phyloP scores from a whole-genome alignment of 2,797 vertebrate genomes.

The Discoglossus pictus region DNA sequence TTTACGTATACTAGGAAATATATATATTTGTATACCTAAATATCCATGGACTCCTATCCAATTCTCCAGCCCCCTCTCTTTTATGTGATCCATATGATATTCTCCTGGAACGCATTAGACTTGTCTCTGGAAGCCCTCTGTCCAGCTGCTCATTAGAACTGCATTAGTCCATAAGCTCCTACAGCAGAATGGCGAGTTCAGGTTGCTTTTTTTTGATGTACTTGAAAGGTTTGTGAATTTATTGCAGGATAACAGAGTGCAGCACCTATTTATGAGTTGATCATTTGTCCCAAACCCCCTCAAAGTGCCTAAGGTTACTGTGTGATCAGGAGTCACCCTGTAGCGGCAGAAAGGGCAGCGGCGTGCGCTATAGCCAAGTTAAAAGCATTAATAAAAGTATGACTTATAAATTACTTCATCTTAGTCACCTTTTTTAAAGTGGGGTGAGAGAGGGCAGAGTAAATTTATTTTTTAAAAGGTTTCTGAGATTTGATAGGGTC shows the following conservation, averaged over 20 bases:
- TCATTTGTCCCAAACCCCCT: slow-evolving; percentile 74
- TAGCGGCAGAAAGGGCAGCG: slow-evolving; percentile 70
- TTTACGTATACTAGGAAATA: slow-evolving; percentile 6
- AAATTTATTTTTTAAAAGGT: slow-evolving; percentile 88
- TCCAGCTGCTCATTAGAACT: slow-evolving; percentile 71
- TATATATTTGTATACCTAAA: slow-evolving; percentile 1
- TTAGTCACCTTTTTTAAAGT: slow-evolving; percentile 82
- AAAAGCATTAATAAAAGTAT: slow-evolving; percentile 85
- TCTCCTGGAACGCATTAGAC: slow-evolving; percentile 50
- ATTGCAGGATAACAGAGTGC: slow-evolving; percentile 73
- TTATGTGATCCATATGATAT: slow-evolving; percentile 24
- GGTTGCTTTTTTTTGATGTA: slow-evolving; percentile 69
- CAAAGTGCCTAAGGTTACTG: slow-evolving; percentile 72
- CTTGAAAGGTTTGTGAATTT: slow-evolving; percentile 77
- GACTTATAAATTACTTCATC: slow-evolving; percentile 86
- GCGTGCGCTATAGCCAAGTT: slow-evolving; percentile 78
- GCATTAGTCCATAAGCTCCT: slow-evolving; percentile 69
- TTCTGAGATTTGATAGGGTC: slow-evolving; percentile 78
- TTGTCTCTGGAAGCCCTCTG: slow-evolving; percentile 60
- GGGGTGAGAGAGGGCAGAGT: slow-evolving; percentile 81
- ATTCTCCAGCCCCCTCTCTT: slow-evolving; percentile 1
- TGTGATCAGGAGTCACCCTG: slow-evolving; percentile 70
- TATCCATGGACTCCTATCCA: not conserved
- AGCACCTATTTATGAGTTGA: slow-evolving; percentile 79
- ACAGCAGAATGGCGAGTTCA: slow-evolving; percentile 60